Evolutionary conservation across 1,140 invertebrate species (phyloP), one percentile per base, ranked within the genome.

Genomic region (Dendroctonus ponderosae): DNA sequence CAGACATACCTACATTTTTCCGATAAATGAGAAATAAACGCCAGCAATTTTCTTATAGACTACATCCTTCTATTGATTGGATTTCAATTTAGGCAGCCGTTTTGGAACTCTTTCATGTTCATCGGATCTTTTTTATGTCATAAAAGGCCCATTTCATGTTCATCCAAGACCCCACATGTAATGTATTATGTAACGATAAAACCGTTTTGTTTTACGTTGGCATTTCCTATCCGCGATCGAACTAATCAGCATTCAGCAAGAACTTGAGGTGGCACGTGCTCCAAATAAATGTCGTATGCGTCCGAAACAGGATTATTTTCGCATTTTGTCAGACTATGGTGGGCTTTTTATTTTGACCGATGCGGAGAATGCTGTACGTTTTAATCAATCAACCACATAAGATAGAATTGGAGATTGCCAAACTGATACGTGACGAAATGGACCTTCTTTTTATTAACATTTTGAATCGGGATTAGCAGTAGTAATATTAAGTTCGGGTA

Each of bases 271-370:
- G 26, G 54, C 52, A 65, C 62, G 62, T 65, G 62, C 56, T 53
- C 43, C 53, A 65, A 65, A 65, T 65, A 65, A 65, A 44, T 56
- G 62, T 65, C 62, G 61, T 63, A 14, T 63, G 26, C 41, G 51
- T 40, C 46, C 12, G 42, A 53, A 65, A 65, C 53, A 49, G 54
- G 62, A 65, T 65, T 65, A 65, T 65, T 65, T 65, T 65, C 53
- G 52, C 44, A 52, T 65, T 65, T 65, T 65, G 62, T 65, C 62
- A 42, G 46, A n/a, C 54, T 50, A 53, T 38, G 41, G 46, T 65
- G 44, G 62, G 42, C 62, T 44, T 65, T 39, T 65, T 57, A 65
- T 65, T 65, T 57, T 56, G 62, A 57, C 62, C 52, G 43, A 65
- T 49, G 62, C 26, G 39, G 44, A 65, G 14, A 65, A 49, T 57